Percentiles rank a stretch among this genome's conserved stretches.
Conservation (phyloP, 2,797 vertebrate genomes). For the Pogoniulus pusillus region DNA sequence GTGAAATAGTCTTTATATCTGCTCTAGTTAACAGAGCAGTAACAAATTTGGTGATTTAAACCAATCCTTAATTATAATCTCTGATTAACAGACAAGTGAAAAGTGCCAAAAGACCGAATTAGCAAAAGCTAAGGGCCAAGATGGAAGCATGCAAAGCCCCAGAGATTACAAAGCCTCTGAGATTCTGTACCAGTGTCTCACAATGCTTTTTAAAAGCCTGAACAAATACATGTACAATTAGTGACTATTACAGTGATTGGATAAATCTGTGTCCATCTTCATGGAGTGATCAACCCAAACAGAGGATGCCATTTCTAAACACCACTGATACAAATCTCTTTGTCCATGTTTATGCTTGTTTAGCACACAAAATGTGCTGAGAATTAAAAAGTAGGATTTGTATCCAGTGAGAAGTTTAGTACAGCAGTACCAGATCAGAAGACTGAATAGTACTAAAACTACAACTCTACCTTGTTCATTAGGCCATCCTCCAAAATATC, state of each 20-base stretch:
- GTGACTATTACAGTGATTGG: no score
- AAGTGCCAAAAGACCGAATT: background rate
- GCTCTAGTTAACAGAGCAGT: background rate
- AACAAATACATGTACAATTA: background rate
- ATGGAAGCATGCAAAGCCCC: background rate
- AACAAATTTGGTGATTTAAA: background rate
- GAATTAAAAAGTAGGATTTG: background rate
- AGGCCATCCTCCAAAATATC: background rate
- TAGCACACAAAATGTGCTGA: accelerated
- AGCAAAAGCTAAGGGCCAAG: background rate
- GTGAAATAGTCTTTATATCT: background rate
- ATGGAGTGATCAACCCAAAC: accelerated
- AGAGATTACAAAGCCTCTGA: background rate
- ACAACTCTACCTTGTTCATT: background rate
- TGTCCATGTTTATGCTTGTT: accelerated
- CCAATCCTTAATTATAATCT: background rate
- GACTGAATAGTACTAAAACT: background rate
- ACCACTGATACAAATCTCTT: background rate
- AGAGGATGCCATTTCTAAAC: background rate
- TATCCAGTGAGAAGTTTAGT: background rate
- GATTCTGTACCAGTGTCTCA: no score
- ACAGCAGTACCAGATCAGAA: background rate
- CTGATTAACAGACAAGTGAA: background rate
- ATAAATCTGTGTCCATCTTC: background rate
- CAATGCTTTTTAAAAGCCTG: background rate